phyloP scores from a whole-genome alignment of 2,888 invertebrate species.

The Ennomos quercinarius region DNA sequence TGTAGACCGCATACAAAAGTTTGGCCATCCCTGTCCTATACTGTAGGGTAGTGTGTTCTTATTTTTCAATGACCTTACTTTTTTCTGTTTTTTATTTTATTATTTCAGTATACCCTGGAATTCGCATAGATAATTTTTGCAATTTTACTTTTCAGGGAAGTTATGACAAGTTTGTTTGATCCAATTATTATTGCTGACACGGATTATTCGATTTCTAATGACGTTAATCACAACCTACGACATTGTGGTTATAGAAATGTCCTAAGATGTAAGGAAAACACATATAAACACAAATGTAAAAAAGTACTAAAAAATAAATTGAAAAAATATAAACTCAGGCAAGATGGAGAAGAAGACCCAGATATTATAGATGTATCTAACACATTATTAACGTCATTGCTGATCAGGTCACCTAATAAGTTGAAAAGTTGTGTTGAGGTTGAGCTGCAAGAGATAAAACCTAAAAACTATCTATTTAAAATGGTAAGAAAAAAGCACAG shows the following conservation, averaged over 20 bases:
- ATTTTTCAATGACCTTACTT: too few relatives aligned
- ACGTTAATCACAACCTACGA: conserved; percentile 36
- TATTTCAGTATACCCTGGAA: background rate
- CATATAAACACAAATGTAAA: conserved; percentile 60
- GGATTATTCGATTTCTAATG: conserved; percentile 28
- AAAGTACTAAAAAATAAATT: conserved; percentile 67
- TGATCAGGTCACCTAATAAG: conserved; percentile 65
- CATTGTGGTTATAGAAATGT: conserved; percentile 47
- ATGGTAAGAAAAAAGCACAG: conserved; percentile 65
- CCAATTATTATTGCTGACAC: conserved; percentile 43
- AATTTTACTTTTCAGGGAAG: conserved; percentile 61
- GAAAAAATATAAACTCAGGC: conserved; percentile 73
- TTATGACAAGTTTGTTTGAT: conserved; percentile 67
- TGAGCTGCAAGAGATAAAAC: conserved; percentile 49
- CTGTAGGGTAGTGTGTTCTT: too few relatives aligned
- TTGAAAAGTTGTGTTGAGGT: conserved; percentile 33
- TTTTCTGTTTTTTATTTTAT: too few relatives aligned
- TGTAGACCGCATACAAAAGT: too few relatives aligned
- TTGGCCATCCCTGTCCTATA: too few relatives aligned
- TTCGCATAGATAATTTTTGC: background rate
- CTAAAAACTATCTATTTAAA: conserved; percentile 70
- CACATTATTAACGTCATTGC: conserved; percentile 59
- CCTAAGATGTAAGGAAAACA: conserved; percentile 61
- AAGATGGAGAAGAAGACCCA: conserved; percentile 74
- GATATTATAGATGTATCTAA: conserved; percentile 75